Conservation (phyloP, 1,140 invertebrate genomes). For the Diabrotica undecimpunctata region DNA sequence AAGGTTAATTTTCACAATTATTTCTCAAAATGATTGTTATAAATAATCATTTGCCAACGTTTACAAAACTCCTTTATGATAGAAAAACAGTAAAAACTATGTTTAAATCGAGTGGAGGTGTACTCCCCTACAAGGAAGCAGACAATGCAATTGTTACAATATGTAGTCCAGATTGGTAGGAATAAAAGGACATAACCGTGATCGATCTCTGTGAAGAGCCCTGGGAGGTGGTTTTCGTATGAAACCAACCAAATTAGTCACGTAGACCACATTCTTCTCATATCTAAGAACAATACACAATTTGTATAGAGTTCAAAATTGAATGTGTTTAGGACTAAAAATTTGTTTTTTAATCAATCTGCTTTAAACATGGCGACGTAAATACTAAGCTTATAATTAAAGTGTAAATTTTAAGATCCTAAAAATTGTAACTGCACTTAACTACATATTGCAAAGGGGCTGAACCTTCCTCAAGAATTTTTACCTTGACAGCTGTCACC, state of each 20-base stretch:
- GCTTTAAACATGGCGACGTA: conserved; percentile 43
- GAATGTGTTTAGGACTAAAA: neutral
- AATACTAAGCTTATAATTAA: conserved; percentile 36
- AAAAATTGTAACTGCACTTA: conserved; percentile 2
- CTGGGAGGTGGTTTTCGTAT: conserved; percentile 30
- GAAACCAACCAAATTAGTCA: conserved; percentile 3
- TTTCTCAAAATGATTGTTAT: neutral
- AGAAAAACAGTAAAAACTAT: neutral
- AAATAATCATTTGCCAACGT: conserved; percentile 15
- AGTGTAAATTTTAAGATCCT: conserved; percentile 24
- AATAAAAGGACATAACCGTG: conserved; percentile 29
- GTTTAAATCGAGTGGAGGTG: too few relatives aligned
- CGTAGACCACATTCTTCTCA: neutral
- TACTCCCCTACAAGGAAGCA: neutral
- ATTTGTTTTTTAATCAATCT: conserved; percentile 34
- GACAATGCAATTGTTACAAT: conserved; percentile 15
- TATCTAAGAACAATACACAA: conserved; percentile 7
- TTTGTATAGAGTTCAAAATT: neutral
- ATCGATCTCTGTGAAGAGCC: conserved; percentile 33
- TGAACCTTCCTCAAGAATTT: conserved; percentile 13
- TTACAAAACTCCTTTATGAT: conserved; percentile 8
- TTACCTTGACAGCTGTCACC: conserved; percentile 12
- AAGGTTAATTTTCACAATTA: conserved; percentile 15
- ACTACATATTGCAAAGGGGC: conserved; percentile 7
- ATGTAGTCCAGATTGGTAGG: conserved; percentile 10